Percentiles rank a stretch among this genome's conserved stretches.
phyloP scores from a whole-genome alignment of 2,797 vertebrate species.

The Chelmon rostratus region DNA sequence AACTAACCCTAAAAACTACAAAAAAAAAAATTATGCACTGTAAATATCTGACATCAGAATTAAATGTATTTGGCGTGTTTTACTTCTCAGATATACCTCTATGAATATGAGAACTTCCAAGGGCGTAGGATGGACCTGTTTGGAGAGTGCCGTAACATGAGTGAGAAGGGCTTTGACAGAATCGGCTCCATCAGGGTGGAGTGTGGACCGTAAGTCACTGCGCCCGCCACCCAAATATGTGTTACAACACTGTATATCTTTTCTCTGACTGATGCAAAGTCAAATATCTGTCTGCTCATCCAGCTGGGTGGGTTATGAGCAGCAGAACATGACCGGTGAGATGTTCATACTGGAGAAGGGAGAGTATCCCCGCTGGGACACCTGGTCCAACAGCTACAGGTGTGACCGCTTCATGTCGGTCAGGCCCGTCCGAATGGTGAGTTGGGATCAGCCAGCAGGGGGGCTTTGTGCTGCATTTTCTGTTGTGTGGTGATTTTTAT shows the following conservation, averaged over 20 bases:
- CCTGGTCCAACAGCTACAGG: slow-evolving; percentile 91
- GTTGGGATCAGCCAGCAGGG: slow-evolving; percentile 25
- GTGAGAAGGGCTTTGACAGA: slow-evolving; percentile 85
- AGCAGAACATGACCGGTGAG: slow-evolving; percentile 88
- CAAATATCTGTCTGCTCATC: not conserved
- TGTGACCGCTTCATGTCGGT: slow-evolving; percentile 89
- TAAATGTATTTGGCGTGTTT: not conserved
- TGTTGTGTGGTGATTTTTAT: not conserved
- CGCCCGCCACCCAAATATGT: not conserved
- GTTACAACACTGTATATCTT: not conserved
- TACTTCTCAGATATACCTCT: slow-evolving; percentile 85
- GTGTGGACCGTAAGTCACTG: slow-evolving; percentile 86
- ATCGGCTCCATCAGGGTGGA: slow-evolving; percentile 89
- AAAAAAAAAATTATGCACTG: not conserved
- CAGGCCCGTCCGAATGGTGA: slow-evolving; percentile 88
- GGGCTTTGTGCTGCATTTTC: rapidly evolving
- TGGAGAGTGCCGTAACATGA: slow-evolving; percentile 85
- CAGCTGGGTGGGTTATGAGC: slow-evolving; percentile 90
- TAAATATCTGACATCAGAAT: slow-evolving; percentile 2
- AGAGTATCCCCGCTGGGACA: slow-evolving; percentile 91
- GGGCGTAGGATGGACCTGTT: slow-evolving; percentile 86
- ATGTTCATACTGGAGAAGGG: slow-evolving; percentile 92
- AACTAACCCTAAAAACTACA: not conserved
- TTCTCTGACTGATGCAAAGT: not conserved
- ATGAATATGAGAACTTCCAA: slow-evolving; percentile 90